A percentile compares a stretch with the other conserved stretches of the same genome.
Conservation (phyloP, 1,140 invertebrate species). For the Tetranychus cinnabarinus region DNA sequence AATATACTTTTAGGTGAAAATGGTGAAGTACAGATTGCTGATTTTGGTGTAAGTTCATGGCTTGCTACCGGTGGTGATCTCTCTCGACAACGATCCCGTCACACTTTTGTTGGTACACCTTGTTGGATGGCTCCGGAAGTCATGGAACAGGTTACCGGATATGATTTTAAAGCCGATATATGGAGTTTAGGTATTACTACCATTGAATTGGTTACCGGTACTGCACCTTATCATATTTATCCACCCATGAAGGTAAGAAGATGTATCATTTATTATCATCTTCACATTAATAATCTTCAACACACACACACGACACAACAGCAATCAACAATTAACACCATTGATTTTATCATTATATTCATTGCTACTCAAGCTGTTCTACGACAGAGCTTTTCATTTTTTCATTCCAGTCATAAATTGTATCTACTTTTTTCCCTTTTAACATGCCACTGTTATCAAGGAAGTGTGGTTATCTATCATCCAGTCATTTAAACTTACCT, state of each 20-base stretch:
- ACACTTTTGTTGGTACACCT: slow-evolving; percentile 90
- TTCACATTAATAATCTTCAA: background rate
- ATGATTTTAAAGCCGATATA: slow-evolving; percentile 98
- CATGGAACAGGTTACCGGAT: slow-evolving; percentile 96
- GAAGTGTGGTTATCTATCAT: no score
- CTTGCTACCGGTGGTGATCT: slow-evolving; percentile 67
- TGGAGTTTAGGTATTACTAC: slow-evolving; percentile 98
- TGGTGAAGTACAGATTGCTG: slow-evolving; percentile 89
- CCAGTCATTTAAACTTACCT: no score
- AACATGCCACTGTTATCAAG: no score
- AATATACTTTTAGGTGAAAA: slow-evolving; percentile 94
- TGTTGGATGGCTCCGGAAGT: slow-evolving; percentile 99
- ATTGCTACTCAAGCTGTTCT: no score
- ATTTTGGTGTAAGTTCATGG: slow-evolving; percentile 83
- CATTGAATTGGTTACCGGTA: slow-evolving; percentile 94
- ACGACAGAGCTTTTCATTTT: no score
- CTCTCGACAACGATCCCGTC: slow-evolving; percentile 76
- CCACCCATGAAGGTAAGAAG: slow-evolving; percentile 81
- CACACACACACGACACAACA: background rate
- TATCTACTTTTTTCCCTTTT: no score
- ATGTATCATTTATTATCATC: background rate
- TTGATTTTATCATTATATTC: no score
- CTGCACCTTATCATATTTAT: slow-evolving; percentile 95
- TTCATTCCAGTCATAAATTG: no score
- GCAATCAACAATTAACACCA: no score